phyloP scores from a whole-genome alignment of 2,113 vertebrate genomes.

The Pogona vitticeps region DNA sequence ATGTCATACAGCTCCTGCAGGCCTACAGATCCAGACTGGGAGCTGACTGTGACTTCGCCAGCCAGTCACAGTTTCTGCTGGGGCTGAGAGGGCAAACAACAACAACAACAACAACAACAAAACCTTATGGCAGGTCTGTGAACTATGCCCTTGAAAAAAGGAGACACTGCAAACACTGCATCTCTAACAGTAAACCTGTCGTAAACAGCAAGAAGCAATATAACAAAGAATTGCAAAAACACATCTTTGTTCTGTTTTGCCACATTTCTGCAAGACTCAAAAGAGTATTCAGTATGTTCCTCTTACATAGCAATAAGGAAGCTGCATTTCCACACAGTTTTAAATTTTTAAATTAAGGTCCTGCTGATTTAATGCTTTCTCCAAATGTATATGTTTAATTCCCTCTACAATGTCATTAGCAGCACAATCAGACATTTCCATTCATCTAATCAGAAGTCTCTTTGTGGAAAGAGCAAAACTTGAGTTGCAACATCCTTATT shows the following conservation, averaged over 20 bases:
- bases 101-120: neutral
- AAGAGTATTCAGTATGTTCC: slow-evolving; percentile 69
- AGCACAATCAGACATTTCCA: slow-evolving; percentile 78
- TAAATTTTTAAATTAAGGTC: slow-evolving; percentile 86
- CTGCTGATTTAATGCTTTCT: slow-evolving; percentile 85
- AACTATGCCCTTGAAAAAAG: slow-evolving; percentile 17
- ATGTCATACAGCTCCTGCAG: neutral
- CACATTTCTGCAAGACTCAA: slow-evolving; percentile 72
- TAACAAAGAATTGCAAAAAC: neutral
- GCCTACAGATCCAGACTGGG: neutral
- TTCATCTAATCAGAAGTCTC: slow-evolving; percentile 77
- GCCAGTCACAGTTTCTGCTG: neutral
- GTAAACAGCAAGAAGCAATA: slow-evolving; percentile 25
- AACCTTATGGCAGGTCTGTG: neutral
- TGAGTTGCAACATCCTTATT: slow-evolving; percentile 47
- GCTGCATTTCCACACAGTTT: slow-evolving; percentile 84
- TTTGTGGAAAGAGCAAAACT: slow-evolving; percentile 77
- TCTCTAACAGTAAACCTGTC: slow-evolving; percentile 49
- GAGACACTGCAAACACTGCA: slow-evolving; percentile 48
- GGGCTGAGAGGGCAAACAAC: neutral
- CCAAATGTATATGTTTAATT: slow-evolving; percentile 83
- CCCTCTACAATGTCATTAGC: slow-evolving; percentile 83
- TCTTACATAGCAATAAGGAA: slow-evolving; percentile 79
- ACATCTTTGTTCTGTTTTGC: slow-evolving; percentile 65
- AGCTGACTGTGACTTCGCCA: neutral